A percentile compares a stretch with the other conserved stretches of the same genome.
Evolutionary conservation across 2,113 vertebrate genomes (phyloP).

Genomic region (Thinocorus orbignyianus): DNA sequence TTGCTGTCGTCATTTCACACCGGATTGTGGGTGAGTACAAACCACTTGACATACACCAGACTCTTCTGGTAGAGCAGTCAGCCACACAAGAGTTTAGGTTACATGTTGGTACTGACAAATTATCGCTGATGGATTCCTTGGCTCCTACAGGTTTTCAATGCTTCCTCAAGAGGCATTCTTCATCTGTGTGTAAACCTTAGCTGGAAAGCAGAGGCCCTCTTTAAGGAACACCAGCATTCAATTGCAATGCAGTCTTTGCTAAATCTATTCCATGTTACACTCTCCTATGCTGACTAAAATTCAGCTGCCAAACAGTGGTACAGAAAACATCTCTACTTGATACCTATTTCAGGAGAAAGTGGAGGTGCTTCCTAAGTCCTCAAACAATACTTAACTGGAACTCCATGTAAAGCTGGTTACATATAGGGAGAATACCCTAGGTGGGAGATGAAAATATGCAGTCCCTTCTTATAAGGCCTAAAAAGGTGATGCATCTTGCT

Average conservation of each 20-base stretch:
- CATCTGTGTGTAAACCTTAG: neutral
- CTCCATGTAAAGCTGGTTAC: neutral
- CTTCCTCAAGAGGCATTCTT: neutral
- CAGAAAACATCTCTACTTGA: neutral
- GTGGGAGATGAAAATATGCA: neutral
- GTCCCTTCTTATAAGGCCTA: neutral
- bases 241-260: neutral
- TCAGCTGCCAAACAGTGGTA: neutral
- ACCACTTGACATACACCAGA: neutral
- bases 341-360: neutral
- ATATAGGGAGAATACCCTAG: neutral
- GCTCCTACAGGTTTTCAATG: neutral
- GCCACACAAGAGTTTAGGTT: neutral
- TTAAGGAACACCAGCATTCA: neutral
- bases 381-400: neutral
- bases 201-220: neutral
- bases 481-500: neutral
- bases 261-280: neutral
- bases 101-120: slow-evolving; percentile 2
- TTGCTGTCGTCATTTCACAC: neutral
- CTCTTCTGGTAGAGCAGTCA: neutral
- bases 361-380: neutral
- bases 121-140: neutral
- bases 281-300: neutral
- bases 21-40: neutral